phyloP scores from a whole-genome alignment of 23 tunicate genomes.

The Trididemnum clinides region DNA sequence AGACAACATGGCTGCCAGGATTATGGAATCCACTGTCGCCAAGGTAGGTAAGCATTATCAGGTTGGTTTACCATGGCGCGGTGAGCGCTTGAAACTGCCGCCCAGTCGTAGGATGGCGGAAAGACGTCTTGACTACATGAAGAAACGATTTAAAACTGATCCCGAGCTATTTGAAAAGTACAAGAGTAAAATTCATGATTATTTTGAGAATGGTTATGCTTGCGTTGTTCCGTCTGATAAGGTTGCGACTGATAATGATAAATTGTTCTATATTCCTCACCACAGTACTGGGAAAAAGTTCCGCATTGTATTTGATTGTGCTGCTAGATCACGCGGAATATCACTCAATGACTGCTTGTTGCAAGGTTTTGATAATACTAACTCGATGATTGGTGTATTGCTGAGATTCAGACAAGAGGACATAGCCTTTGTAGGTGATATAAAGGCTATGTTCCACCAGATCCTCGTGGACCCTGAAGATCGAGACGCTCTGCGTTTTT shows the following conservation, averaged over 20 bases:
- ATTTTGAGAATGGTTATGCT: neutral
- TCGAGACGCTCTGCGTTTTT: too few species aligned
- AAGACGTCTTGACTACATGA: neutral
- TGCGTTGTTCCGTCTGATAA: neutral
- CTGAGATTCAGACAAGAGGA: too few species aligned
- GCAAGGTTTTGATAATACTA: neutral
- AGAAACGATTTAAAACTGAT: neutral
- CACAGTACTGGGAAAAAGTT: neutral
- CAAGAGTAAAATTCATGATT: neutral
- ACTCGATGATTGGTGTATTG: neutral
- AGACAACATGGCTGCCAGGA: too few species aligned
- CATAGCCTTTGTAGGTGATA: too few species aligned
- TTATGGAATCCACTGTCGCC: too few species aligned
- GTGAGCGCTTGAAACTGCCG: neutral
- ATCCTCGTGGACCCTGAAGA: too few species aligned
- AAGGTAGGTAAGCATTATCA: too few species aligned
- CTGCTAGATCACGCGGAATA: neutral
- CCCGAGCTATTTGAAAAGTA: neutral
- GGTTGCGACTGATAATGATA: neutral
- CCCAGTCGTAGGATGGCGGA: neutral
- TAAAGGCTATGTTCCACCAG: too few species aligned
- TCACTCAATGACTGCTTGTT: neutral
- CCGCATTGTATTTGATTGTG: conserved; percentile 24
- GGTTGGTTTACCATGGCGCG: neutral
- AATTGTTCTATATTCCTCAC: neutral